Conservation (phyloP, 2,797 vertebrate genomes). For the Okamejei kenojei region DNA sequence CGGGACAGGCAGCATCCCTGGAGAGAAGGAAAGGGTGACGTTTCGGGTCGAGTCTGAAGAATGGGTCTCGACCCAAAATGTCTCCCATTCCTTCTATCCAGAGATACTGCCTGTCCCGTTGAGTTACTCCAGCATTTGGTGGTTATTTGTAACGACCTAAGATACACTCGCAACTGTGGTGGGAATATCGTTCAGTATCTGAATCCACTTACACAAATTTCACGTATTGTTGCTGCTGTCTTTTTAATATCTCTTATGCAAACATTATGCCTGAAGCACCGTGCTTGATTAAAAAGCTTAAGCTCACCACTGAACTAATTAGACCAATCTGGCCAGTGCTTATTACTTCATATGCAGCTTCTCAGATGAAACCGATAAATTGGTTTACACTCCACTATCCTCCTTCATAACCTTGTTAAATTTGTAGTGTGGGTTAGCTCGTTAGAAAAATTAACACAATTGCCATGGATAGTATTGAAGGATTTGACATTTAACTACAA, state of each 20-base stretch:
- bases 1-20: no score
- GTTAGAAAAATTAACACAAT: neutral
- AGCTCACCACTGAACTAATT: neutral
- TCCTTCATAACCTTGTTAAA: neutral
- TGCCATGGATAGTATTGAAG: neutral
- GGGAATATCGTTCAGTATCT: neutral
- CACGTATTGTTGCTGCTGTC: neutral
- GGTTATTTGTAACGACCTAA: neutral
- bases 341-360: slow-evolving; percentile 10
- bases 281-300: neutral
- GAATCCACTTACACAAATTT: neutral
- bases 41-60: no score
- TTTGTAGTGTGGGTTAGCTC: neutral
- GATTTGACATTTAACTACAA: neutral
- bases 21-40: no score
- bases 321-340: neutral
- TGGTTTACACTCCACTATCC: slow-evolving; percentile 2
- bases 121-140: no score
- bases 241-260: neutral
- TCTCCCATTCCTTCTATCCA: no score
- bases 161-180: neutral
- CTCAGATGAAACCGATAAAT: slow-evolving; percentile 15
- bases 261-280: neutral
- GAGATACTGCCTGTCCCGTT: no score
- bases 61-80: no score